phyloP scores from a whole-genome alignment of 2,888 invertebrate genomes.

The Galerucella nymphaeae region DNA sequence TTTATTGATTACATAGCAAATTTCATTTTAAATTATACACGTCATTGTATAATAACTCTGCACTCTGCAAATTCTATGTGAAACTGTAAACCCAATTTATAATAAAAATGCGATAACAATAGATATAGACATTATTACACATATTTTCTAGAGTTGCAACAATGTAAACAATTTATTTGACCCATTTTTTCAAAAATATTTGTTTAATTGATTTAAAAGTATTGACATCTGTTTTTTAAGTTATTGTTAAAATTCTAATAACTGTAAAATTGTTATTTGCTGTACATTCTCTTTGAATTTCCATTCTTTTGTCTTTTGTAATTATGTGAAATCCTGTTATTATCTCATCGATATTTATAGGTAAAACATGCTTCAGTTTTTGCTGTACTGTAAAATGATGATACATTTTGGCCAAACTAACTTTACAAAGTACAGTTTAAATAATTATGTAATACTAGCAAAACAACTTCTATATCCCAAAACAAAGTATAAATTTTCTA shows the following conservation, averaged over 20 bases:
- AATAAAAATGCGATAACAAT: slow-evolving; percentile 12
- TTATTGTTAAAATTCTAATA: too few species aligned
- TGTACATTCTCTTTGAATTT: not conserved
- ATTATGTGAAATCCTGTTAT: not conserved
- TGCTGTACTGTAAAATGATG: too few species aligned
- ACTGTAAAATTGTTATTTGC: not conserved
- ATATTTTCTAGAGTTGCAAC: not conserved
- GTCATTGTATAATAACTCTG: slow-evolving; percentile 16
- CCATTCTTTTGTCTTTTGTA: not conserved
- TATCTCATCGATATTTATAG: not conserved
- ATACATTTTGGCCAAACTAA: too few species aligned
- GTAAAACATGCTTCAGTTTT: too few species aligned
- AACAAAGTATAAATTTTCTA: too few species aligned
- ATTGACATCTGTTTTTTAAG: not conserved
- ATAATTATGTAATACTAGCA: too few species aligned
- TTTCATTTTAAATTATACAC: slow-evolving; percentile 17
- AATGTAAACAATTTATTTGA: not conserved
- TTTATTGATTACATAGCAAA: slow-evolving; percentile 16
- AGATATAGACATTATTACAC: not conserved
- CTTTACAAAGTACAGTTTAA: too few species aligned
- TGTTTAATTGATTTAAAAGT: not conserved
- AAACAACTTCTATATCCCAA: too few species aligned
- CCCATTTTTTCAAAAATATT: not conserved
- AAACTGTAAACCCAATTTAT: not conserved
- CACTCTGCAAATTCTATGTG: slow-evolving; percentile 6